A percentile compares a stretch with the other conserved stretches of the same genome.
Evolutionary conservation across 2,113 vertebrate genomes (phyloP).

Genomic region (Gymnarchus niloticus): DNA sequence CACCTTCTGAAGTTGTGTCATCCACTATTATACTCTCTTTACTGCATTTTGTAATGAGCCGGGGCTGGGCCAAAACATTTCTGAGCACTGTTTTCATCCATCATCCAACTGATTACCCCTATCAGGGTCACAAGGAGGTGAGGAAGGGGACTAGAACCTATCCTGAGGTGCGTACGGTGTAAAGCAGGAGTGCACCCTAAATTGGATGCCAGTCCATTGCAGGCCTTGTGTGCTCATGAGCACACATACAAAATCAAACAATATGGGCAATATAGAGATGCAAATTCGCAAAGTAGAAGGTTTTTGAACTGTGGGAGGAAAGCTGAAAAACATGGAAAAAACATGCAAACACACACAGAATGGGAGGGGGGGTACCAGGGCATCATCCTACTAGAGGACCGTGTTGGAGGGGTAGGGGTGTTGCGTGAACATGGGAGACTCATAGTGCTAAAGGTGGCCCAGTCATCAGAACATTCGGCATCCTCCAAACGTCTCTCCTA

Average conservation of each 20-base stretch:
- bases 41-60: not conserved
- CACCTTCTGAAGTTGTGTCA: not conserved
- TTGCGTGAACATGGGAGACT: not conserved
- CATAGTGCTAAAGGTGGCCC: not conserved
- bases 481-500: not conserved
- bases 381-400: not conserved
- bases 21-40: not conserved
- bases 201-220: not conserved
- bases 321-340: not conserved
- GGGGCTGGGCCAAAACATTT: not conserved
- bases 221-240: no score
- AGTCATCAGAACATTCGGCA: not conserved
- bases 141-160: no score
- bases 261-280: not conserved
- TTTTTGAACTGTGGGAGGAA: not conserved
- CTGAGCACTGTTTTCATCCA: not conserved
- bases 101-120: no score
- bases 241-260: not conserved
- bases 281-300: not conserved
- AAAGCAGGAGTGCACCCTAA: no score
- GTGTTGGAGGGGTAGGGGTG: not conserved
- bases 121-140: no score
- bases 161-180: no score
- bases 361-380: not conserved
- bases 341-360: not conserved